Evolutionary conservation across 2,113 vertebrate genomes (phyloP).

Genomic region (Triplophysa rosa): DNA sequence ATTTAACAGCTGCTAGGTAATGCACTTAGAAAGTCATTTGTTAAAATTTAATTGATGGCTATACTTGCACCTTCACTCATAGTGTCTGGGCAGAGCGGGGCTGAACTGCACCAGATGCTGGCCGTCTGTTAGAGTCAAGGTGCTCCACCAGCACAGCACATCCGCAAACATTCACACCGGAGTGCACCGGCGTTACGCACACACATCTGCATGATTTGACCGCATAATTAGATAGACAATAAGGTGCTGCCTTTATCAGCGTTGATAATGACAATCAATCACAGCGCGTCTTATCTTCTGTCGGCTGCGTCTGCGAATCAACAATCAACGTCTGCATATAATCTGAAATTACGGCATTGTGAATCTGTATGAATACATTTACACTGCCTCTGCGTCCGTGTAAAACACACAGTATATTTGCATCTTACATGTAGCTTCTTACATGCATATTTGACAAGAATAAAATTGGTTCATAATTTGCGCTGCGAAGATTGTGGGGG

Average conservation of each 20-base stretch:
- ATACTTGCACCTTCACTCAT: constrained; percentile 68
- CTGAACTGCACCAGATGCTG: constrained; percentile 68
- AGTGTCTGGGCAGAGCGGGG: constrained; percentile 54
- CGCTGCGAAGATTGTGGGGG: too few relatives aligned
- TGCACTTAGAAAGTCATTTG: constrained; percentile 75
- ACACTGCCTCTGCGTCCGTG: too few relatives aligned
- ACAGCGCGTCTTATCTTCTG: neutral
- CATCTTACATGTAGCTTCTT: too few relatives aligned
- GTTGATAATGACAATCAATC: constrained; percentile 1
- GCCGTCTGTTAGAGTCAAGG: constrained; percentile 52
- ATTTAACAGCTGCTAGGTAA: constrained; percentile 77
- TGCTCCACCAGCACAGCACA: constrained; percentile 36
- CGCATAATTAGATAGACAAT: constrained; percentile 5
- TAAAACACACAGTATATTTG: too few relatives aligned
- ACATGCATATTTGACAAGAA: too few relatives aligned
- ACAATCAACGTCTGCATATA: too few relatives aligned
- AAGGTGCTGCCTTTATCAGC: neutral
- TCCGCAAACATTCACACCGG: constrained; percentile 6
- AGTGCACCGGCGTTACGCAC: neutral
- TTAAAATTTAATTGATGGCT: constrained; percentile 79
- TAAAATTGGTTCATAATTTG: too few relatives aligned
- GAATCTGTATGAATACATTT: too few relatives aligned
- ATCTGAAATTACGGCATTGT: too few relatives aligned
- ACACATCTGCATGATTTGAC: constrained; percentile 1
- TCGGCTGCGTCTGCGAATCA: too few relatives aligned